These are phyloP conservation scores for Nerophis lumbriciformis DNA, from an alignment of 2,113 vertebrate species.

Conservation along the genomic window DNA sequence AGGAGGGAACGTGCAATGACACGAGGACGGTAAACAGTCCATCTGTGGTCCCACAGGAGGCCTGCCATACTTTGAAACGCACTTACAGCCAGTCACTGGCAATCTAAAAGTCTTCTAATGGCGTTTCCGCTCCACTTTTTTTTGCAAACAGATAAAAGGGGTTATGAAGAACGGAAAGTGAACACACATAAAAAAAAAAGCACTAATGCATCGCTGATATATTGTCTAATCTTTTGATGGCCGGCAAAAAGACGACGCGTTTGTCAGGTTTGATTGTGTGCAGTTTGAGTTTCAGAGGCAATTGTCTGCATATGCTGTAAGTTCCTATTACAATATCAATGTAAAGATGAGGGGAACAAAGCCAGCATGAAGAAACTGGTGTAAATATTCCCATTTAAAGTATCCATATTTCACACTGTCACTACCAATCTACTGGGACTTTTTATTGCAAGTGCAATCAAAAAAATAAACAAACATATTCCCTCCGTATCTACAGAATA, in stretches of 20 bases:
- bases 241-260: slow-evolving; percentile 11
- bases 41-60: slow-evolving; percentile 64
- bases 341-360: too few species aligned
- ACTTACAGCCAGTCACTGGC: slow-evolving; percentile 63
- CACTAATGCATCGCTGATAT: slow-evolving; percentile 38
- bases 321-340: too few species aligned
- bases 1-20: slow-evolving; percentile 68
- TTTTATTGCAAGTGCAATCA: too few species aligned
- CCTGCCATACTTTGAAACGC: slow-evolving; percentile 64
- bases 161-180: slow-evolving; percentile 30
- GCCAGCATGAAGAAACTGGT: too few species aligned
- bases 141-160: slow-evolving; percentile 28
- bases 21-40: slow-evolving; percentile 64
- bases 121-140: slow-evolving; percentile 28
- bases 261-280: background rate
- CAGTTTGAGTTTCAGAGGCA: background rate
- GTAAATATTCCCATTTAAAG: too few species aligned
- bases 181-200: too few species aligned
- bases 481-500: too few species aligned
- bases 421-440: too few species aligned
- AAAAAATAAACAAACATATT: too few species aligned
- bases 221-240: background rate
- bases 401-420: too few species aligned
- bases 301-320: background rate
- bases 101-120: slow-evolving; percentile 60